These are phyloP conservation scores for Oncorhynchus mykiss DNA, from an alignment of 2,113 vertebrate species.

Conservation along the genomic window DNA sequence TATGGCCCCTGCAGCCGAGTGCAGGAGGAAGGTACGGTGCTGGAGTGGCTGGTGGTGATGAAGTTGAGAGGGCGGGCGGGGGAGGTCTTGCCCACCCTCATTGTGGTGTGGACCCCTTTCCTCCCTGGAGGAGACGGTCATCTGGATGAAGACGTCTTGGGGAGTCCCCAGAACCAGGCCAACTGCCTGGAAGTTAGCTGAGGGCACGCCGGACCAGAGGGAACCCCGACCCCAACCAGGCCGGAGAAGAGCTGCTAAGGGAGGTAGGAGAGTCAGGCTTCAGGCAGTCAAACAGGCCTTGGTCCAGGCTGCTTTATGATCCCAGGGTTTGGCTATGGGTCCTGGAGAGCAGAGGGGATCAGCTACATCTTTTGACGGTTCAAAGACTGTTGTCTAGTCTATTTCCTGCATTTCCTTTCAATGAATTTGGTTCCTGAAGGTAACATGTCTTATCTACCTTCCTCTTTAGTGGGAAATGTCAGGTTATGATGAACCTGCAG, in stretches of 20 bases:
- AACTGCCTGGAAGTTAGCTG: constrained; percentile 83
- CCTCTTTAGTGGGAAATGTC: background rate
- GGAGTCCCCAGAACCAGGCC: constrained; percentile 88
- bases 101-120: constrained; percentile 77
- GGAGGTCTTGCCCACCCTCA: constrained; percentile 77
- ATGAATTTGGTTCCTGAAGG: background rate
- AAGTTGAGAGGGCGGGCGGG: constrained; percentile 80
- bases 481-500: background rate
- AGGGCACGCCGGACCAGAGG: constrained; percentile 72
- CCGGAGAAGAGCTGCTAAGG: constrained; percentile 88
- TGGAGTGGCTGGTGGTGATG: constrained; percentile 82
- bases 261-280: constrained; percentile 83
- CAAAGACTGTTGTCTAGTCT: background rate
- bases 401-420: background rate
- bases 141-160: constrained; percentile 92
- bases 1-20: constrained; percentile 69
- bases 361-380: background rate
- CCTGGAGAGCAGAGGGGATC: constrained; percentile 57
- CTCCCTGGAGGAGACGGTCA: constrained; percentile 84
- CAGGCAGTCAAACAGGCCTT: constrained; percentile 90
- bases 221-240: constrained; percentile 76
- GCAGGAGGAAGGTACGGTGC: constrained; percentile 86
- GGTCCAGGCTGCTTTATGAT: constrained; percentile 88
- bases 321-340: constrained; percentile 88
- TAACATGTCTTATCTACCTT: background rate